Evolutionary conservation across 1,140 invertebrate species (phyloP).

Genomic region (Drosophila lini): DNA sequence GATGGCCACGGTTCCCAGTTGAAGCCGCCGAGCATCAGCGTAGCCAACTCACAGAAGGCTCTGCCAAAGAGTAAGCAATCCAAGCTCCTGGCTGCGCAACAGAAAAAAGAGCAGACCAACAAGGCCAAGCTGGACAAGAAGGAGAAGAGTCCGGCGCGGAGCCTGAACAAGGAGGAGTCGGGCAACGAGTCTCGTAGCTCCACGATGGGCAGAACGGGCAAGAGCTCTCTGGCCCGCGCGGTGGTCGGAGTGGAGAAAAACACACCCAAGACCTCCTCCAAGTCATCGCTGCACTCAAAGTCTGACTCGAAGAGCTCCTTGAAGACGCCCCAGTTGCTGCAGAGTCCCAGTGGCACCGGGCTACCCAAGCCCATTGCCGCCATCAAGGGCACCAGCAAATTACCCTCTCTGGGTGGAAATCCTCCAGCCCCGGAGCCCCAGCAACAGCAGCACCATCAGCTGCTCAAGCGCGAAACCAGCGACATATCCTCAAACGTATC

Average conservation of each 20-base stretch:
- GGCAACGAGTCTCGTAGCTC: conserved; percentile 69
- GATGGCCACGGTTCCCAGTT: conserved; percentile 84
- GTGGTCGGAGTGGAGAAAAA: conserved; percentile 57
- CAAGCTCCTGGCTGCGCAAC: conserved; percentile 72
- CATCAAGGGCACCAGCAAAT: conserved; percentile 93
- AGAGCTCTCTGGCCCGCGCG: conserved; percentile 56
- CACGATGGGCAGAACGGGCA: conserved; percentile 66
- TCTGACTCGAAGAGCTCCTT: conserved; percentile 78
- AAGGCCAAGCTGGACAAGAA: conserved; percentile 74
- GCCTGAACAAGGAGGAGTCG: conserved; percentile 74
- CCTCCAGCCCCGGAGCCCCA: background rate
- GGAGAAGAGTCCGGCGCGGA: conserved; percentile 79
- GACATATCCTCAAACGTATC: conserved; percentile 84
- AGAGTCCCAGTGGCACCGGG: conserved; percentile 86
- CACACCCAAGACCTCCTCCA: conserved; percentile 73
- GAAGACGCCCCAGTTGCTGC: conserved; percentile 66
- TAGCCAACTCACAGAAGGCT: conserved; percentile 50
- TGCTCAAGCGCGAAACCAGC: conserved; percentile 69
- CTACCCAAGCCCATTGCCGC: conserved; percentile 95
- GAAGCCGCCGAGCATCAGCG: conserved; percentile 74
- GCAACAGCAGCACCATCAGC: conserved; percentile 19
- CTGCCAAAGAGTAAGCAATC: conserved; percentile 75
- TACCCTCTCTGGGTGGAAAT: conserved; percentile 80
- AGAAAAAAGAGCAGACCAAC: conserved; percentile 74
- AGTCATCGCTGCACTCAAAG: conserved; percentile 75